Conservation (phyloP, 2,113 vertebrate genomes). For the Chaetorhynchus papuensis region DNA sequence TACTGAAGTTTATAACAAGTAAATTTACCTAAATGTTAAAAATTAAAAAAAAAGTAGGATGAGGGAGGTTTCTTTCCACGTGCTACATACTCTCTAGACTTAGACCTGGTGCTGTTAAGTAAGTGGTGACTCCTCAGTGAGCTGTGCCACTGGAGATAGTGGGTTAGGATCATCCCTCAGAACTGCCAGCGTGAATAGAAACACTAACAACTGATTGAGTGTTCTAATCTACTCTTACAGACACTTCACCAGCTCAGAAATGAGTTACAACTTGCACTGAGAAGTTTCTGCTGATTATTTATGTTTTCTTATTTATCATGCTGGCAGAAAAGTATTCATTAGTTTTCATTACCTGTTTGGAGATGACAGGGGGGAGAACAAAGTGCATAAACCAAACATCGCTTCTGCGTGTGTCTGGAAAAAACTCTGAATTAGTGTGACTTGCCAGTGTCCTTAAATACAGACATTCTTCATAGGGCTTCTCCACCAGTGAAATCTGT, state of each 20-base stretch:
- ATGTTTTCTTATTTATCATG: neutral
- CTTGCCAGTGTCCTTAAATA: neutral
- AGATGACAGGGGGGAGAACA: neutral
- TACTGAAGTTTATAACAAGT: neutral
- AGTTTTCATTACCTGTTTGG: neutral
- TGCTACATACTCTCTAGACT: neutral
- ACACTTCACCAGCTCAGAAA: neutral
- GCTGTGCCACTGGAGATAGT: neutral
- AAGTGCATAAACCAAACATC: neutral
- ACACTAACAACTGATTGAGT: neutral
- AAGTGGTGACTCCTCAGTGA: neutral
- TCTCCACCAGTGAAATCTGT: neutral
- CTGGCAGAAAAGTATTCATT: neutral
- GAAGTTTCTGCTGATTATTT: neutral
- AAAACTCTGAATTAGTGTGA: neutral
- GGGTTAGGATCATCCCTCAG: neutral
- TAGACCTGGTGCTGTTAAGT: neutral
- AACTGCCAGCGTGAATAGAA: neutral
- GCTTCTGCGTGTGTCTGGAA: neutral
- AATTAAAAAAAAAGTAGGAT: neutral
- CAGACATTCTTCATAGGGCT: neutral
- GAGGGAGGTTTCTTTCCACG: accelerated
- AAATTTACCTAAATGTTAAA: neutral
- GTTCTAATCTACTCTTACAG: neutral
- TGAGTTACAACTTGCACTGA: neutral